Evolutionary conservation across 2,797 vertebrate species (phyloP).

Genomic region (Eutrigla gurnardus): DNA sequence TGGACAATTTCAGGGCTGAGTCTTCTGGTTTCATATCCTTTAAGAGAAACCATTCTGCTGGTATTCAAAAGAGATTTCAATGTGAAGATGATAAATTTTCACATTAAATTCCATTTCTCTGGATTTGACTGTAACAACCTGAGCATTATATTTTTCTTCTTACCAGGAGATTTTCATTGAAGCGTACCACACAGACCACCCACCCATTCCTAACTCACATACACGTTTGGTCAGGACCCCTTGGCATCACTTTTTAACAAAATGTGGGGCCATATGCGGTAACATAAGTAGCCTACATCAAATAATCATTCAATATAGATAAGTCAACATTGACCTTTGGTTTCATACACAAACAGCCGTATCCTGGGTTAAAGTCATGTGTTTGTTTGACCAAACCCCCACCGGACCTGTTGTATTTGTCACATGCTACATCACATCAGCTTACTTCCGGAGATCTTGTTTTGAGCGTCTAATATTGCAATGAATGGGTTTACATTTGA

Average conservation of each 20-base stretch:
- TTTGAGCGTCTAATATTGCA: background rate
- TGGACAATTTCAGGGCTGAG: background rate
- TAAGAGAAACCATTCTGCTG: background rate
- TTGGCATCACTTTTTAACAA: too few species aligned
- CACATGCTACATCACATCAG: too few species aligned
- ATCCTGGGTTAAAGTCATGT: background rate
- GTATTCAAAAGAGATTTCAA: background rate
- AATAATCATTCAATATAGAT: background rate
- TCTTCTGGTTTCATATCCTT: background rate
- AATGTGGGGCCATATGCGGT: background rate
- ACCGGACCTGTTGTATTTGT: background rate
- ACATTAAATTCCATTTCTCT: background rate
- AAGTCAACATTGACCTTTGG: background rate
- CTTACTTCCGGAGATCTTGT: background rate
- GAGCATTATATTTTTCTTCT: background rate
- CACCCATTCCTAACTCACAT: background rate
- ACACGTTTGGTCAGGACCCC: too few species aligned
- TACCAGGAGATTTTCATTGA: background rate
- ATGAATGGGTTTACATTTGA: background rate
- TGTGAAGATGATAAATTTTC: background rate
- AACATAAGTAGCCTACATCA: background rate
- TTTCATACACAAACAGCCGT: background rate
- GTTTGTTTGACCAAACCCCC: background rate
- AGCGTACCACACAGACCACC: background rate
- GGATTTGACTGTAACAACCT: background rate